Evolutionary conservation across 2,797 vertebrate species (phyloP).

Genomic region (Mormyrops attenuatus): DNA sequence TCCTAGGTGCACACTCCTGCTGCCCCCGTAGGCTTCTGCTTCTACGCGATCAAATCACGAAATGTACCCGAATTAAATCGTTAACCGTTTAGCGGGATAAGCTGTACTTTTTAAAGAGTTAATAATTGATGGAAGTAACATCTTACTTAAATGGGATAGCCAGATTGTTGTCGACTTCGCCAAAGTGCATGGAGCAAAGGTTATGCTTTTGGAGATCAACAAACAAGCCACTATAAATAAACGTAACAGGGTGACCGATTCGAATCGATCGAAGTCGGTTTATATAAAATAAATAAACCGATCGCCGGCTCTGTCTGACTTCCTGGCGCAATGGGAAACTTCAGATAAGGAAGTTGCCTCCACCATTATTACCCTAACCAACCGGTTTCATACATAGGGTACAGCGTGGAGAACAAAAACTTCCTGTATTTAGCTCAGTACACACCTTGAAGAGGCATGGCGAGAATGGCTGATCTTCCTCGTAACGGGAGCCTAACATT

Average conservation of each 20-base stretch:
- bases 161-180: not conserved
- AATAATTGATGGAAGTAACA: constrained; percentile 1
- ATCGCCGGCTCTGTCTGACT: not conserved
- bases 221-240: not conserved
- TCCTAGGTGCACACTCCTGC: not conserved
- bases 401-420: constrained; percentile 10
- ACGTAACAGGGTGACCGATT: not conserved
- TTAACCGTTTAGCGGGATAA: not conserved
- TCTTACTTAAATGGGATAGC: not conserved
- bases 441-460: constrained; percentile 42
- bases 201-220: not conserved
- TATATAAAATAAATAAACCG: not conserved
- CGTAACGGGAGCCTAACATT: constrained; percentile 34
- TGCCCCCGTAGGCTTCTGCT: not conserved
- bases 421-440: constrained; percentile 28
- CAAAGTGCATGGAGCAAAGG: not conserved
- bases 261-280: not conserved
- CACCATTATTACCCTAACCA: constrained; percentile 26
- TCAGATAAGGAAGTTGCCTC: constrained; percentile 54
- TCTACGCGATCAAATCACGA: not conserved
- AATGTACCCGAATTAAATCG: not conserved
- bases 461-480: constrained; percentile 28
- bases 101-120: not conserved
- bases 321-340: constrained; percentile 23
- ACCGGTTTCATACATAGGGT: constrained; percentile 24